Percentiles rank a stretch among this genome's conserved stretches.
Conservation (phyloP, 2,888 invertebrate species). For the Proisotoma minuta region DNA sequence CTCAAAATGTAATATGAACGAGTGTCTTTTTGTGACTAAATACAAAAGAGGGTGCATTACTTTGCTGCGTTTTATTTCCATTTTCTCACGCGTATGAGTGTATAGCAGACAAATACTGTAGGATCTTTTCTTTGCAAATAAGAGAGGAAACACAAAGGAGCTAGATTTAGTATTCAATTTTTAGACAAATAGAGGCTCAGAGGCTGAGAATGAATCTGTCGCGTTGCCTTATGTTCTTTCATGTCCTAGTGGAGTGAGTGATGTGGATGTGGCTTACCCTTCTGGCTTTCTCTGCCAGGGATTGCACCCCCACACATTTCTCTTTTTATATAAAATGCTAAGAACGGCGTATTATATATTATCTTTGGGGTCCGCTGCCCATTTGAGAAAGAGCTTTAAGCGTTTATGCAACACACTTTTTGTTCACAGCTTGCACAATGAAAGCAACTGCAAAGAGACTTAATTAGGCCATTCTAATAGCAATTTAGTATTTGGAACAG, state of each 20-base stretch:
- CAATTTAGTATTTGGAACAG: too few species aligned
- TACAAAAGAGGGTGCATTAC: neutral
- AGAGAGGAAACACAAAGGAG: neutral
- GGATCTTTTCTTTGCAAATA: neutral
- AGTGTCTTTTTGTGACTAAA: conserved; percentile 1
- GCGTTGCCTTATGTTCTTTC: conserved; percentile 2
- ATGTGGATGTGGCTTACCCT: neutral
- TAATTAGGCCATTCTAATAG: too few species aligned
- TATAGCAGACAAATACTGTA: too few species aligned
- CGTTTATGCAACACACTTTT: too few species aligned
- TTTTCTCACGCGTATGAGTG: neutral
- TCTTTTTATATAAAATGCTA: too few species aligned
- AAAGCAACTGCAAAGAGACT: too few species aligned
- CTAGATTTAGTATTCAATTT: neutral
- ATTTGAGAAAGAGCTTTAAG: too few species aligned
- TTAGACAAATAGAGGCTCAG: conserved; percentile 5
- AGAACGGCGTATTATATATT: too few species aligned
- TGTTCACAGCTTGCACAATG: too few species aligned
- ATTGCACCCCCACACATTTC: neutral
- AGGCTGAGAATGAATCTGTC: neutral
- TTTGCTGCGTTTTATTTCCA: neutral
- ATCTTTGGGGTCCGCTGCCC: too few species aligned
- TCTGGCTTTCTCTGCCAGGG: neutral
- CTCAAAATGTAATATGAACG: neutral
- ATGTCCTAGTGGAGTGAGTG: neutral